A percentile compares a stretch with the other conserved stretches of the same genome.
These are phyloP conservation scores for Noctua comes DNA, from an alignment of 2,888 invertebrate genomes.

Conservation along the genomic window DNA sequence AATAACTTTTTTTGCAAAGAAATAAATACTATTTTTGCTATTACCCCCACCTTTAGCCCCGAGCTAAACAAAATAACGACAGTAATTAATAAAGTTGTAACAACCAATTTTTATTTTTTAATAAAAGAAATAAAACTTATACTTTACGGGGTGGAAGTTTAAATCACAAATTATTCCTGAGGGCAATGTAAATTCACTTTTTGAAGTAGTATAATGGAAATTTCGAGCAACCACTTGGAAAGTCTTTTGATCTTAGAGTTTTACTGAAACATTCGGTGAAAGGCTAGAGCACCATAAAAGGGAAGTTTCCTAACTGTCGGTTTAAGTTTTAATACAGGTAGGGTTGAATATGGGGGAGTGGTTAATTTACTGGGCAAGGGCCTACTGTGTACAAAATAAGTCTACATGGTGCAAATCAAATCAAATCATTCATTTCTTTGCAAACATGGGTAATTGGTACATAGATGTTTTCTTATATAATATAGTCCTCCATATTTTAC, in stretches of 20 bases:
- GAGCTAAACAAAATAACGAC: conserved; percentile 35
- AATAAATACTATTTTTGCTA: conserved; percentile 1
- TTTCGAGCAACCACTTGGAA: conserved; percentile 85
- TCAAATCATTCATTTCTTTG: too few relatives aligned
- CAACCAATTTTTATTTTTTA: conserved; percentile 60
- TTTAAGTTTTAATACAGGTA: conserved; percentile 69
- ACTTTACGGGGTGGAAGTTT: conserved; percentile 66
- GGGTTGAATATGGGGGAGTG: conserved; percentile 33
- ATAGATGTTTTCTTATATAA: too few relatives aligned
- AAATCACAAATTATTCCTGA: conserved; percentile 75
- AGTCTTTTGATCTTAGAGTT: conserved; percentile 86
- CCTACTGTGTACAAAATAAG: not conserved
- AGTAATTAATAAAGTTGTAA: conserved; percentile 66
- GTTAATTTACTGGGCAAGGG: conserved; percentile 21
- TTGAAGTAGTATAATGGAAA: conserved; percentile 85
- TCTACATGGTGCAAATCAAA: not conserved
- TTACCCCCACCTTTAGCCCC: not conserved
- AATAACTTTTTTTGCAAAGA: not conserved
- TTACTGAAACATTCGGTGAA: conserved; percentile 78
- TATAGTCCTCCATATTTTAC: too few relatives aligned
- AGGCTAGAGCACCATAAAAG: conserved; percentile 73
- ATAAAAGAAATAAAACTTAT: conserved; percentile 59
- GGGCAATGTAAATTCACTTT: conserved; percentile 81
- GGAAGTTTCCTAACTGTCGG: conserved; percentile 72
- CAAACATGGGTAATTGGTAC: too few relatives aligned